Base-by-base conservation (phyloP, 2,888 invertebrate species). In the Megamerina dolium region DNA sequence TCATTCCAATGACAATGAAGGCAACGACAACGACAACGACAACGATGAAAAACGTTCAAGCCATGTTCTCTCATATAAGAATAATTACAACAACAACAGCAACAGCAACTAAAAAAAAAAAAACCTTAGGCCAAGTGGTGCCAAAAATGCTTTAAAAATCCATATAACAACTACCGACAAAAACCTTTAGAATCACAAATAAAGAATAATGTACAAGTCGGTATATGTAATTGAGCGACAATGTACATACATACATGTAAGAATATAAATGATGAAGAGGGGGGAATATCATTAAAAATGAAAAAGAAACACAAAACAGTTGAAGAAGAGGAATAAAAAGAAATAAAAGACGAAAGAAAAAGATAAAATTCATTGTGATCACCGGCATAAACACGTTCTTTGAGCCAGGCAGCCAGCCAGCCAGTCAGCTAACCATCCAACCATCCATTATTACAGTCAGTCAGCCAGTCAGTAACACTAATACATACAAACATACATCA, bases 361-460 rank as follows among this genome's bases (percentile, higher is more conserved):
- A 37, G 46, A 33, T 19, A 41, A 30, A 38, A 52, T 43, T 48
- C 50, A 58, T 58, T 57, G n/a, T n/a, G 57, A 19, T 14, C 21
- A 13, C 31, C 21, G 39, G 37, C 37, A 27, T 37, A 26, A 40
- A 35, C 44, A 53, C 50, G 55, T 56, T 58, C 52, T 47, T 43
- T 33, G 5, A 31, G 17, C 26, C 26, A 8, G 9, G 9, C 29
- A 41, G 27, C 27, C 41, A 34, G 31, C 16, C 41, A 36, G 30
- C 21, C 19, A 36, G 21, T 18, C 9, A 31, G 23, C 30, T 20
- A 42, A 12, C 5, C 23, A 19, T 21, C 8, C 41, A 23, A n/a
- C n/a, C 9, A 33, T 6, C 10, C 23, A 23, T 6, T 23, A 8
- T 8, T 6, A 23, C 23, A 23, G 23, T 8, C 6, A 23, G 23